Evolutionary conservation across 2,113 vertebrate genomes (phyloP), one percentile per base, ranked within the genome.

Genomic region (Leptobrachium leishanense): DNA sequence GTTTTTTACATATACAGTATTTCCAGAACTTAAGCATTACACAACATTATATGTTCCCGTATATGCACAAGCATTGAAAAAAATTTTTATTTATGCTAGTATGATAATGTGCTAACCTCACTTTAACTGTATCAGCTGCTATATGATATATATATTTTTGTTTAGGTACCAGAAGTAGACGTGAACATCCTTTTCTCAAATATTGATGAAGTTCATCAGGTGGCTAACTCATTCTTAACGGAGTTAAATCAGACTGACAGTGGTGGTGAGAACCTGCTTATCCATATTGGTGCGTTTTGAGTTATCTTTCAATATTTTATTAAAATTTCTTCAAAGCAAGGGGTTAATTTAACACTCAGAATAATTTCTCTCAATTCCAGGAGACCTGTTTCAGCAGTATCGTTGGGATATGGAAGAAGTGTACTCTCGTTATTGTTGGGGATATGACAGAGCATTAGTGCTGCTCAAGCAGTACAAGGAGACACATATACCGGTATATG

Each of bases 151-250:
- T 43, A 15, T 68, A 2, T 13, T 68, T 11, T 53, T 84, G 55
- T 86, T 74, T 80, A 97, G 97, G 91, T 96, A 77, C 94, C 94
- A 0, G 91, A 88, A 5, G 82, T 87, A 43, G 91, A 96, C 84
- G 87, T 98, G 89, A 92, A 95, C 82, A 88, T 92, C 81, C 91
- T 98, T 85, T 98, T 98, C 79, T 94, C 94, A 57, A 90, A 96
- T 87, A 90, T 92, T 0, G 92, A 97, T 0, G 95, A 95, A 5
- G 91, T 99, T 84, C 92, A 96, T 3, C 79, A 89, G 0, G 90
- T 96, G 59, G 96, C 95, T 1, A 84, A 82, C 55, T 88, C 85
- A 11, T 89, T 99, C 20, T 91, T 98, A 82, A 91, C 87, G 73
- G 86, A 85, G 13, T 85, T 98, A 53, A 92, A 98, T 85, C 92